Conservation (phyloP, 2,797 vertebrate species). For the Champsocephalus esox region DNA sequence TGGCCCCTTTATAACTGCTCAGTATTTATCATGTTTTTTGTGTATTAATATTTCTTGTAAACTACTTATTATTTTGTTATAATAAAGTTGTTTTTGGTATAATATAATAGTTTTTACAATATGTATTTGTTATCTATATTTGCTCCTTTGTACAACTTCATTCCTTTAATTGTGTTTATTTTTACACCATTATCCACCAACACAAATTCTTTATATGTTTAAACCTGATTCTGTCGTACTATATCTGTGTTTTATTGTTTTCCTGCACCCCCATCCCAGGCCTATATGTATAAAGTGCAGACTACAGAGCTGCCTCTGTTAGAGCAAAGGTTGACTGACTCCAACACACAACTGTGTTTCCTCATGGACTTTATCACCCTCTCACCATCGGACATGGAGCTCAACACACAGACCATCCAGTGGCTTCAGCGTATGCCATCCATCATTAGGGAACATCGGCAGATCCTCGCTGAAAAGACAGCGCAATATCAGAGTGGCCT, state of each 20-base stretch:
- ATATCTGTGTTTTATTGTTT: background rate
- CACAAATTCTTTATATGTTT: no score
- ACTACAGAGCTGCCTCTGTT: constrained; percentile 82
- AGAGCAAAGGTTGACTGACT: constrained; percentile 83
- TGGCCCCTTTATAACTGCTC: no score
- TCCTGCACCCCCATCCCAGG: constrained; percentile 66
- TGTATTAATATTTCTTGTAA: no score
- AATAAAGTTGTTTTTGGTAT: no score
- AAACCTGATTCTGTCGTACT: background rate
- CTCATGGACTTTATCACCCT: constrained; percentile 85
- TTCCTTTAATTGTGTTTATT: no score
- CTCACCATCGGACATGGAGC: constrained; percentile 82
- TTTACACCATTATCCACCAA: no score
- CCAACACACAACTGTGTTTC: constrained; percentile 83
- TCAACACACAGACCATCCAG: constrained; percentile 86
- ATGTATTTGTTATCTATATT: no score
- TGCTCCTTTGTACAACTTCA: no score
- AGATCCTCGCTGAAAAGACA: constrained; percentile 85
- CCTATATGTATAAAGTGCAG: constrained; percentile 83
- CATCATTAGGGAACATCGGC: constrained; percentile 87
- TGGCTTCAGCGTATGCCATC: constrained; percentile 89
- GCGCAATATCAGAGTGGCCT: constrained; percentile 87
- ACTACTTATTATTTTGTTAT: no score
- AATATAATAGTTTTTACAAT: no score
- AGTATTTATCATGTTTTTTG: no score